A percentile compares a stretch with the other conserved stretches of the same genome.
Evolutionary conservation across 37 sponge, comb jelly and placozoan genomes (phyloP).

Genomic region (Lycopodina hypogea): DNA sequence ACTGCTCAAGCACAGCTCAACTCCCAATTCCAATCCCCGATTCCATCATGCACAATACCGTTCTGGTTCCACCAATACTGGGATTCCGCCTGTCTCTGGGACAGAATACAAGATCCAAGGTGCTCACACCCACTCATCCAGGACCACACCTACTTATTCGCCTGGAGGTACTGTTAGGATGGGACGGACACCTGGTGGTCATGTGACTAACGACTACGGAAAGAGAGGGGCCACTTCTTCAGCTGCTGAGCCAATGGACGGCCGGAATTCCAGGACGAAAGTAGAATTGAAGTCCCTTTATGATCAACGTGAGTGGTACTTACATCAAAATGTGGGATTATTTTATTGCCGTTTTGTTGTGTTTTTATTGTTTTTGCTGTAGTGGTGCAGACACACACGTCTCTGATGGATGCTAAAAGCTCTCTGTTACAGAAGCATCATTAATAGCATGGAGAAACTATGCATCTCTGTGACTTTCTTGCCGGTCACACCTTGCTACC

Average conservation of each 20-base stretch:
- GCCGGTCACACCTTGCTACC: too few species aligned
- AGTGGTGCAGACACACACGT: conserved; percentile 45
- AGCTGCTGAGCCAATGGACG: neutral
- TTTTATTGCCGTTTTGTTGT: neutral
- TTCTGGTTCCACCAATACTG: neutral
- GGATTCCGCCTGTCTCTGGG: neutral
- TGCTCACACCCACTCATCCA: neutral
- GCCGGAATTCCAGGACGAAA: neutral
- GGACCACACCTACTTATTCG: neutral
- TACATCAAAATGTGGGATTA: neutral
- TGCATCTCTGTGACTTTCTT: too few species aligned
- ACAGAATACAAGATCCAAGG: neutral
- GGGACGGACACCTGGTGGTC: neutral
- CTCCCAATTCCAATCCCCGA: neutral
- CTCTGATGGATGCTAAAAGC: conserved; percentile 36
- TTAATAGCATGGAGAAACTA: too few species aligned
- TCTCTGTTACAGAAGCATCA: conserved; percentile 18
- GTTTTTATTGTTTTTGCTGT: neutral
- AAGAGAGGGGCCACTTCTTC: neutral
- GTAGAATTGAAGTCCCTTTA: conserved; percentile 50
- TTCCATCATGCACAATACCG: neutral
- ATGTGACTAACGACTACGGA: neutral
- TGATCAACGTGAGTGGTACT: conserved; percentile 40
- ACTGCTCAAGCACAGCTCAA: neutral
- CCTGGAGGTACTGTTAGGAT: neutral